Evolutionary conservation across 2,113 vertebrate species (phyloP), one percentile per base, ranked within the genome.

Genomic region (Psephotus haematonotus): DNA sequence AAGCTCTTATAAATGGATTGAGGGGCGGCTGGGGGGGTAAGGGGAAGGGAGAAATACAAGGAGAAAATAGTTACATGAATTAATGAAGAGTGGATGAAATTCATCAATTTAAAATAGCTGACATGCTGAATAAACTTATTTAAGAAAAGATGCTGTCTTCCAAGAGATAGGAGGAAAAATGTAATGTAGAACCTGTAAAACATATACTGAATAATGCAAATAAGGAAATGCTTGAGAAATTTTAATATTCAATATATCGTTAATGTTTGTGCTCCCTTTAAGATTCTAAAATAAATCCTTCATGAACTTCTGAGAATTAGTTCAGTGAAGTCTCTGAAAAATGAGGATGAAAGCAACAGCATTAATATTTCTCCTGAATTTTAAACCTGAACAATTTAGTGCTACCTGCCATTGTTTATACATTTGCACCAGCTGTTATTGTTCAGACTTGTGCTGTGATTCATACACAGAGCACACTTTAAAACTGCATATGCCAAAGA

Each of bases 31-130:
- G 6, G 17, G 31, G 31, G 18, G 31, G 55, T n/a, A n/a, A n/a
- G 2, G 33, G 13, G 13, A 6, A 29, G 28, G 11, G 2, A 55
- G 29, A 84, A 91, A 81, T 20, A 55, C 17, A 75, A 50, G 50
- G 20, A 76, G n/a, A 64, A 85, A 92, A 85, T 5, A 86, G 25
- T 84, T 46, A 39, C 1, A 53, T 0, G 0, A 59, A 69, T 93
- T 92, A 90, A 86, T 83, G 49, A 92, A 57, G 17, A 94, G 28
- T 49, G 52, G 47, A 64, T 82, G 29, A 87, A 82, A 92, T 87
- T 44, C 11, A 86, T 83, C 4, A 57, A 16, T 81, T 64, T 57
- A 65, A 86, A 93, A 62, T n/a, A 88, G 75, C 7, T 94, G 75
- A 33, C 33, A 50, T 72, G 59, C 63, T 60, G 47, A 94, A 82